Conservation (phyloP, 1,140 invertebrate species). For the Akabosia matsudoensis region DNA sequence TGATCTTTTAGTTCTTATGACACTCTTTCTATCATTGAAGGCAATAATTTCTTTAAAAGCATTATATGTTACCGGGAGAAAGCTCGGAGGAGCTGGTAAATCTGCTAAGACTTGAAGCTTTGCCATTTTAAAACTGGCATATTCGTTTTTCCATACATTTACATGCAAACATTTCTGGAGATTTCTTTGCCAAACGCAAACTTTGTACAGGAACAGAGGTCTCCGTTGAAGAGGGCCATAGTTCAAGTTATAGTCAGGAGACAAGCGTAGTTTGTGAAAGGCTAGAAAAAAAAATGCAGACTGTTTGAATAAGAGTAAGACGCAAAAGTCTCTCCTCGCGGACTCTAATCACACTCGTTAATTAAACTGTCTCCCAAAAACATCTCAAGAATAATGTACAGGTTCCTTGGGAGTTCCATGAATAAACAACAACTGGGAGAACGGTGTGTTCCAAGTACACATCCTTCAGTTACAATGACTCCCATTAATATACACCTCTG, state of each 20-base stretch:
- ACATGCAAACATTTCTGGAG: no score
- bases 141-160: no score
- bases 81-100: neutral
- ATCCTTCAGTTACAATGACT: neutral
- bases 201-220: neutral
- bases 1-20: no score
- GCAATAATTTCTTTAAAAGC: neutral
- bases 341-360: conserved; percentile 47
- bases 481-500: neutral
- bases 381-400: conserved; percentile 47
- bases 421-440: conserved; percentile 46
- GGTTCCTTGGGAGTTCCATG: conserved; percentile 45
- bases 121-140: neutral
- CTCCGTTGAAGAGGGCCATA: neutral
- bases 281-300: neutral
- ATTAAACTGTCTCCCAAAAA: conserved; percentile 47
- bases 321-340: conserved; percentile 35
- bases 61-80: neutral
- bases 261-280: neutral
- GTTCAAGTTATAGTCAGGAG: neutral
- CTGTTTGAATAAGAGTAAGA: neutral
- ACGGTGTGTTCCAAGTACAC: conserved; percentile 32
- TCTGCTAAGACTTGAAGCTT: conserved; percentile 6
- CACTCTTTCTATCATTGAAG: neutral
- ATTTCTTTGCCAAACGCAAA: neutral